A percentile compares a stretch with the other conserved stretches of the same genome.
Conservation (phyloP, 2,888 invertebrate genomes). For the Idaea aversata region DNA sequence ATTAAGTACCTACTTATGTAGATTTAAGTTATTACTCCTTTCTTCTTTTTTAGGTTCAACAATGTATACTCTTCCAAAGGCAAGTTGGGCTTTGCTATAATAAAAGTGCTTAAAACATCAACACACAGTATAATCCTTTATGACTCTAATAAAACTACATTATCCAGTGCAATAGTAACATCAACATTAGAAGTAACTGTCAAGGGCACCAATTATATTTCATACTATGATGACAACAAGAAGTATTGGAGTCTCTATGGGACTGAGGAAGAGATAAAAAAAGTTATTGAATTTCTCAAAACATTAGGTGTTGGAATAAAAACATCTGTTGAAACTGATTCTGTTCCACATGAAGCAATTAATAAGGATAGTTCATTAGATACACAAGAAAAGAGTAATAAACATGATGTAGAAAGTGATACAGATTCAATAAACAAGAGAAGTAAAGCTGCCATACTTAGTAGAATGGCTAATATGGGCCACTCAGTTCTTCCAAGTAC, state of each 20-base stretch:
- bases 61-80: constrained; percentile 56
- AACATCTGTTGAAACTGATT: constrained; percentile 22
- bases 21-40: constrained; percentile 8
- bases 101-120: constrained; percentile 51
- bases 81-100: constrained; percentile 66
- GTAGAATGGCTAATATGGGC: constrained; percentile 70
- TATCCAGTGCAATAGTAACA: constrained; percentile 53
- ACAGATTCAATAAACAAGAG: constrained; percentile 58
- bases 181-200: constrained; percentile 48
- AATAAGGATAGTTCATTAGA: constrained; percentile 14
- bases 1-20: neutral
- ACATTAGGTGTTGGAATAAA: constrained; percentile 43
- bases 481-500: constrained; percentile 63
- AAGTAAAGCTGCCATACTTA: constrained; percentile 64
- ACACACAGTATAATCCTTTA: constrained; percentile 58
- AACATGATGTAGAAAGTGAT: constrained; percentile 52
- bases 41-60: constrained; percentile 47
- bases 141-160: constrained; percentile 59
- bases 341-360: constrained; percentile 33
- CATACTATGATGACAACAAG: constrained; percentile 57
- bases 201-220: constrained; percentile 54
- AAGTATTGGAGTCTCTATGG: constrained; percentile 67
- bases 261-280: constrained; percentile 46
- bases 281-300: constrained; percentile 48
- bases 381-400: constrained; percentile 19